Percentiles rank a stretch among this genome's conserved stretches.
These are phyloP conservation scores for Chrysina gloriosa DNA, from an alignment of 2,888 invertebrate genomes.

Conservation along the genomic window DNA sequence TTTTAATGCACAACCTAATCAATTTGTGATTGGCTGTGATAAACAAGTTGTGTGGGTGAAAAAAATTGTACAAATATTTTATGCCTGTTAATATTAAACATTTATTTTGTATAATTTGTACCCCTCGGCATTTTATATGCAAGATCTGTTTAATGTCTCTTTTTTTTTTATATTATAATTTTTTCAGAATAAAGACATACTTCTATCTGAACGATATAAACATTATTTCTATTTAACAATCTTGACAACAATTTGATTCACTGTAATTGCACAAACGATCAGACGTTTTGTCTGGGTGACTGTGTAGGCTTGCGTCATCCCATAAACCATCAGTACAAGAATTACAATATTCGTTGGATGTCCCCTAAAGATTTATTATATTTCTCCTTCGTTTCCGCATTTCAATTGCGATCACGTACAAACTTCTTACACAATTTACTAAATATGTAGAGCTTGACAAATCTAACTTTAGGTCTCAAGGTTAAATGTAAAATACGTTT, in stretches of 20 bases:
- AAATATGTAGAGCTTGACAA: no score
- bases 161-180: constrained; percentile 29
- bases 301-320: no score
- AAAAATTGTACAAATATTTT: constrained; percentile 45
- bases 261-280: neutral
- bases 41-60: constrained; percentile 41
- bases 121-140: constrained; percentile 36
- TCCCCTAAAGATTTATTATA: neutral
- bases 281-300: no score
- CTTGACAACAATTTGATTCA: neutral
- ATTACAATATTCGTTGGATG: no score
- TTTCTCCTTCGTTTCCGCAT: neutral
- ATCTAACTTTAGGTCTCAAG: no score
- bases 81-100: constrained; percentile 41
- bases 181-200: constrained; percentile 36
- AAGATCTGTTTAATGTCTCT: constrained; percentile 33
- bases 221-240: neutral
- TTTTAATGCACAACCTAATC: constrained; percentile 44
- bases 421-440: no score
- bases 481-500: no score
- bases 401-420: no score
- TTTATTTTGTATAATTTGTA: constrained; percentile 40
- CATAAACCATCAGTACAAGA: neutral
- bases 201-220: constrained; percentile 1
- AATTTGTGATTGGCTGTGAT: constrained; percentile 46